phyloP scores from a whole-genome alignment of 2,888 invertebrate species.

The Piscicola geometra region DNA sequence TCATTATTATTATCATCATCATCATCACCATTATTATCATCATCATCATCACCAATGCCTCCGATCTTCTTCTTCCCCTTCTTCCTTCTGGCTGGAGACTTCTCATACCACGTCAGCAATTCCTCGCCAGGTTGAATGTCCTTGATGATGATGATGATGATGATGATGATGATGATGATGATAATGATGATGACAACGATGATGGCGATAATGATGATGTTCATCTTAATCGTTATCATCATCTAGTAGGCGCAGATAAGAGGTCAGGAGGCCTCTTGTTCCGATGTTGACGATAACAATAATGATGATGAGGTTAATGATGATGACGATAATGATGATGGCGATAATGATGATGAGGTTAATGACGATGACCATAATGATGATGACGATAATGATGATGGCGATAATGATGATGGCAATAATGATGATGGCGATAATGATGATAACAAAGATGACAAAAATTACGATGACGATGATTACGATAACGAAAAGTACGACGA shows the following conservation, averaged over 20 bases:
- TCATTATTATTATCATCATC: no score
- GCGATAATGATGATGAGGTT: slow-evolving; percentile 28
- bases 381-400: no score
- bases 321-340: slow-evolving; percentile 33
- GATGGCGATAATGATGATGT: neutral
- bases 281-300: no score
- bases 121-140: slow-evolving; percentile 52
- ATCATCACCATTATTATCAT: no score
- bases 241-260: no score
- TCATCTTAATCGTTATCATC: no score
- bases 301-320: neutral
- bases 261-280: neutral
- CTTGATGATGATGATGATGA: slow-evolving; percentile 41
- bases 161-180: slow-evolving; percentile 8
- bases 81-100: slow-evolving; percentile 36
- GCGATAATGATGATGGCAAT: no score
- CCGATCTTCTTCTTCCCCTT: slow-evolving; percentile 36
- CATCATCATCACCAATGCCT: slow-evolving; percentile 21
- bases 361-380: slow-evolving; percentile 8
- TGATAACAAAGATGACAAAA: neutral
- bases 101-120: slow-evolving; percentile 52
- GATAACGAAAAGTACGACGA: no score
- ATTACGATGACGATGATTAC: neutral
- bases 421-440: neutral
- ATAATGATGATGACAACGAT: neutral